phyloP scores from a whole-genome alignment of 2,797 vertebrate genomes.

The Prunella strophiata region DNA sequence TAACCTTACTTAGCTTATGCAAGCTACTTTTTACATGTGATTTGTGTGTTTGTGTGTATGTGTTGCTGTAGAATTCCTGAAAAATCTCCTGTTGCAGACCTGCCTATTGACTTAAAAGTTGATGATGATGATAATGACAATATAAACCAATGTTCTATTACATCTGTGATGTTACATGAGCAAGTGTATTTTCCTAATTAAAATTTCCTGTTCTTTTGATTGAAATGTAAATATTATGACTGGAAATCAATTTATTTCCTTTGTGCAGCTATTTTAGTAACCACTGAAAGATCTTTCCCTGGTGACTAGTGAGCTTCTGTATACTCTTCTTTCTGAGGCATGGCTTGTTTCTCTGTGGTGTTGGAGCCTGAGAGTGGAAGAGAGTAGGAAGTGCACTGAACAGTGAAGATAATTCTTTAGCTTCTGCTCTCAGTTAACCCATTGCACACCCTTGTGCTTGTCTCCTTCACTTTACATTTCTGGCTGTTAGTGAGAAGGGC shows the following conservation, averaged over 20 bases:
- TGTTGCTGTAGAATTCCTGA: background rate
- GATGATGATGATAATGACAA: background rate
- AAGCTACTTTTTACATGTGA: conserved; percentile 47
- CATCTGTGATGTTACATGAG: background rate
- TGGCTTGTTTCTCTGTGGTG: background rate
- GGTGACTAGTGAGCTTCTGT: background rate
- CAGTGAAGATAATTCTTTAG: conserved; percentile 1
- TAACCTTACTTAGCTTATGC: conserved; percentile 56
- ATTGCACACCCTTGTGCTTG: background rate
- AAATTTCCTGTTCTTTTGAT: background rate
- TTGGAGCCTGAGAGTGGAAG: background rate
- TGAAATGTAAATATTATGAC: conserved; percentile 31
- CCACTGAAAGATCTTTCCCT: background rate
- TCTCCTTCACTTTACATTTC: background rate
- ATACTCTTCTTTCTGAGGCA: background rate
- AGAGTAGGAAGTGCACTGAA: background rate
- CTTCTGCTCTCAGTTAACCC: background rate
- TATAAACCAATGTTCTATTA: background rate
- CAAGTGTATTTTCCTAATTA: background rate
- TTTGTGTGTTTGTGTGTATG: conserved; percentile 48
- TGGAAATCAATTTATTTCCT: conserved; percentile 30
- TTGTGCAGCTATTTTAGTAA: background rate
- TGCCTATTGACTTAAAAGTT: conserved; percentile 5
- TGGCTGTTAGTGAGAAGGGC: background rate
- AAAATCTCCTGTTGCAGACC: conserved; percentile 11